phyloP scores from a whole-genome alignment of 2,888 invertebrate species.

The Ramazzottius varieornatus region DNA sequence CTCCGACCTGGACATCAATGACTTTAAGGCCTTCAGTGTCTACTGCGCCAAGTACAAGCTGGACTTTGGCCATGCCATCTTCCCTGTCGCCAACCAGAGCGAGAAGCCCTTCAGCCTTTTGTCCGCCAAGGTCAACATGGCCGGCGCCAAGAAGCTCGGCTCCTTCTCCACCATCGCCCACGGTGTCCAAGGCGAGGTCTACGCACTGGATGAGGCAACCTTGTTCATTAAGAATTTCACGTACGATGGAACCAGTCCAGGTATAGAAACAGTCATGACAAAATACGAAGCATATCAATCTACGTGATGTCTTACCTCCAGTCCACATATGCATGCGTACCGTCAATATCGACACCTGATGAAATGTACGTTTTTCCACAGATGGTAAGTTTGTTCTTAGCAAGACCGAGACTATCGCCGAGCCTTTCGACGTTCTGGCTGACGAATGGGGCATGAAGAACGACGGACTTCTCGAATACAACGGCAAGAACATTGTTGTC shows the following conservation, averaged over 20 bases:
- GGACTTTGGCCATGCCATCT: not conserved
- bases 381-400: not conserved
- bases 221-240: slow-evolving; percentile 6
- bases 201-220: slow-evolving; percentile 5
- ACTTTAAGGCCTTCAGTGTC: not conserved
- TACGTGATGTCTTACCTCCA: not conserved
- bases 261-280: not conserved
- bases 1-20: not conserved
- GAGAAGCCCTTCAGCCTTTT: not conserved
- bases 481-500: not conserved
- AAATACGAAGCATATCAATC: not conserved
- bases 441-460: not conserved
- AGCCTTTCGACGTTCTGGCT: not conserved
- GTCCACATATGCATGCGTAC: too few species aligned
- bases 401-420: not conserved
- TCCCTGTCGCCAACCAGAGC: not conserved
- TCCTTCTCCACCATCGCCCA: slow-evolving; percentile 2
- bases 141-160: slow-evolving; percentile 5
- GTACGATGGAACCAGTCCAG: slow-evolving; percentile 4
- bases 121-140: not conserved
- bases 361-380: not conserved
- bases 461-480: not conserved
- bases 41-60: slow-evolving; percentile 4
- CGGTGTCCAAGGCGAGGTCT: slow-evolving; percentile 5
- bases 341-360: not conserved